Evolutionary conservation across 2,113 vertebrate species (phyloP), one percentile per base, ranked within the genome.

Genomic region (Nyctereutes procyonoides): DNA sequence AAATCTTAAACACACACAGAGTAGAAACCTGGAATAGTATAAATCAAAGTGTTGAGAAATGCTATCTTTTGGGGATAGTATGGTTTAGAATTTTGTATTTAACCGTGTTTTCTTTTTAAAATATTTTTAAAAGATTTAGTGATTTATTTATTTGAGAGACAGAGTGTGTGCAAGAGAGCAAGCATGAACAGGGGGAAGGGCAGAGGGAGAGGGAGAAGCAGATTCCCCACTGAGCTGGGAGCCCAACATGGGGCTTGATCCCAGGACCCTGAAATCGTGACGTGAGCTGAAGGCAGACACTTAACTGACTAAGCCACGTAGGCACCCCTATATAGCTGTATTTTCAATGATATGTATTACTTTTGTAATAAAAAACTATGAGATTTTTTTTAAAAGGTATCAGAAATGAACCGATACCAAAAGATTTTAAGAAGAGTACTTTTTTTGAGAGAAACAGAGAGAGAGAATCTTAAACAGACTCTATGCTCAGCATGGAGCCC

Each of bases 21-120:
- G 10, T 56, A 53, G 32, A 94, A 85, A 94, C 11, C 28, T 93
- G 38, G 17, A 56, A 62, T 14, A 12, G 17, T n/a, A 67, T 74
- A 80, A 84, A 94, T 80, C 26, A 80, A 94, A 95, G 90, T 62
- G 24, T 55, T 84, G 55, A 95, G 35, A 80, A 48, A 35, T 12
- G 35, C 62, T 87, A n/a, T 87, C 76, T 58, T 32, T 87, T 56
- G 17, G 26, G 35, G 14, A 58, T 55, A 90, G 22, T 48, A 87
- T 13, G 30, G 51, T 28, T 73, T 83, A 92, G 19, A 63, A 83
- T 62, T 74, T 60, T 62, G 89, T 30, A 53, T 35, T 14, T 43
- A 93, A 62, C 60, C 10, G 3, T 55, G 15, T 15, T 55, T 55
- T 22, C 6, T 60, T 60, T 60, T 60, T 60, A 20, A 20, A 60